These are phyloP conservation scores for Cinclus cinclus DNA, from an alignment of 2,113 vertebrate genomes.

Conservation along the genomic window DNA sequence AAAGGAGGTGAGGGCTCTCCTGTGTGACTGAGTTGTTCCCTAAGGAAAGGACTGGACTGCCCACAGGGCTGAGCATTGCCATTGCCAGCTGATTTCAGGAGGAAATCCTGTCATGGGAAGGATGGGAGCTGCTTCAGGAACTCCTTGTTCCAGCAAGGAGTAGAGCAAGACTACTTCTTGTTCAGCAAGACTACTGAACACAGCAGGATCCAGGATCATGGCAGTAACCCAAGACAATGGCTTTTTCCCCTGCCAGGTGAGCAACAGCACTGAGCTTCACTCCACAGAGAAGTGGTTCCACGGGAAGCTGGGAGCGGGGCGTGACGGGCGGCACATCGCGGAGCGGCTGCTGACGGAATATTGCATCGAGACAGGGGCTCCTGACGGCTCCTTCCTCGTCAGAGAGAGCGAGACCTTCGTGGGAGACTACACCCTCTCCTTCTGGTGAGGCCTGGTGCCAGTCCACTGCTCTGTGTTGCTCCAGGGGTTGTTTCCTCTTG, in stretches of 20 bases:
- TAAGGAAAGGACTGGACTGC: background rate
- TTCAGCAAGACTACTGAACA: background rate
- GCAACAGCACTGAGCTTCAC: conserved; percentile 90
- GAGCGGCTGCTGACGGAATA: conserved; percentile 93
- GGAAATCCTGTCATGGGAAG: background rate
- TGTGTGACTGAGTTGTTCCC: background rate
- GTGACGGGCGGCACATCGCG: conserved; percentile 94
- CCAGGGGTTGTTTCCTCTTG: background rate
- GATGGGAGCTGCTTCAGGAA: background rate
- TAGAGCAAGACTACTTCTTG: too few species aligned
- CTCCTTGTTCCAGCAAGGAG: background rate
- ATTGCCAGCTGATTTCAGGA: background rate
- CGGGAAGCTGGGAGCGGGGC: conserved; percentile 90
- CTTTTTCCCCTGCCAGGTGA: conserved; percentile 68
- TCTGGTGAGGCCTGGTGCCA: conserved; percentile 79
- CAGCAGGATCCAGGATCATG: background rate
- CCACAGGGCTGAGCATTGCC: background rate
- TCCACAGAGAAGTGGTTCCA: conserved; percentile 97
- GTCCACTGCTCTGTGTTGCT: accelerated
- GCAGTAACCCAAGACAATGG: background rate
- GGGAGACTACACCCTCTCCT: conserved; percentile 97
- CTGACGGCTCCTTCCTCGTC: conserved; percentile 94
- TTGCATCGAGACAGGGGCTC: conserved; percentile 92
- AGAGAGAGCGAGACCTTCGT: conserved; percentile 97
- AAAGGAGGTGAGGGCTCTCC: conserved; percentile 84